Evolutionary conservation across 2,113 vertebrate genomes (phyloP), one percentile per base, ranked within the genome.

Genomic region (Ramphastos sulfuratus): DNA sequence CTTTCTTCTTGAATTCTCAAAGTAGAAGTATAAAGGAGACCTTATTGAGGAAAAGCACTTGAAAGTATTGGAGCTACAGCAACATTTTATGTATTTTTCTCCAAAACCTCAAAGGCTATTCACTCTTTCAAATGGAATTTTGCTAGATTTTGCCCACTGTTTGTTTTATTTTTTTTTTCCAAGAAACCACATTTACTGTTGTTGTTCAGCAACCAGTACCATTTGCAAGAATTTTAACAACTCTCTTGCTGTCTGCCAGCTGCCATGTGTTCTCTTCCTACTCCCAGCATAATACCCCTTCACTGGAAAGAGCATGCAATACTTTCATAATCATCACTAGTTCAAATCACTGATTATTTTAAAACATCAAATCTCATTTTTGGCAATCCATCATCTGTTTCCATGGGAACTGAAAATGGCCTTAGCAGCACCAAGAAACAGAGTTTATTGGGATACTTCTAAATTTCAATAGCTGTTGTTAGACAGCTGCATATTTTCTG

Each of bases 291-390:
- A 91, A 89, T 66, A 46, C 76, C 87, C 82, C 69, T 78, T 82
- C 33, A 2, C 54, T 82, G 90, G 81, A 91, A 89, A 71, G 50
- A 48, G 63, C 50, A 71, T 92, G 58, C 84, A 70, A 78, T 76
- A 82, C 91, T 93, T 94, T 89, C 39, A 19, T 74, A 80, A 89
- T 87, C 92, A 95, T 92, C 67, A 71, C 89, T 33, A 54, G 81
- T 85, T 97, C 63, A 94, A 95, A 94, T 95, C 83, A 93, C 91
- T 96, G 75, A 84, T 96, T 94, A 92, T 94, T 95, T 96, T 95
- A 95, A 96, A 95, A 86, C 84, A 91, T 89, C 87, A 93, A 87
- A 89, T 93, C 85, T 89, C 80, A 73, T 89, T 96, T 97, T 96
- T 94, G 93, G 92, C 75, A 85, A 96, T 96, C 94, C 85, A 85